A percentile compares a stretch with the other conserved stretches of the same genome.
Evolutionary conservation across 2,797 vertebrate species (phyloP).

Genomic region (Lophius americanus): DNA sequence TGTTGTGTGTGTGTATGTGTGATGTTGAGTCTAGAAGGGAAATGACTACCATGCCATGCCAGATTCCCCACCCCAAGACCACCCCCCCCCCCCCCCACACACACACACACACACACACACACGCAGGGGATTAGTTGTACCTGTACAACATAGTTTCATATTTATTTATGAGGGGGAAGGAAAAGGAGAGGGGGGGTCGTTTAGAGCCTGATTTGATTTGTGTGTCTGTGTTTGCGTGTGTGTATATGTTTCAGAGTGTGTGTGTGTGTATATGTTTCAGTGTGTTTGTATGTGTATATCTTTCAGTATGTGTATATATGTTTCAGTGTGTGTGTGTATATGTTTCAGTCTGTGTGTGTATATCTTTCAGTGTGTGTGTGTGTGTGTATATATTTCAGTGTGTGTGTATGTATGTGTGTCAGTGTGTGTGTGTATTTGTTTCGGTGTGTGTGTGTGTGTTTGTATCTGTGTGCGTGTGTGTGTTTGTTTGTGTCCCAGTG

Average conservation of each 20-base stretch:
- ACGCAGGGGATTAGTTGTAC: constrained; percentile 68
- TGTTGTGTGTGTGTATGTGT: constrained; percentile 61
- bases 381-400: no score
- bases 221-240: constrained; percentile 16
- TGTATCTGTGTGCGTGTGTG: no score
- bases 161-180: constrained; percentile 71
- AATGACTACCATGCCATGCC: constrained; percentile 76
- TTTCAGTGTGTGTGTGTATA: no score
- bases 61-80: constrained; percentile 42
- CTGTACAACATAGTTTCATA: constrained; percentile 70
- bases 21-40: constrained; percentile 82
- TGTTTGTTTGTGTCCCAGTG: no score
- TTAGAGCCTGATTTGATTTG: constrained; percentile 64
- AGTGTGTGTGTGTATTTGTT: no score
- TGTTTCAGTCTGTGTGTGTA: no score
- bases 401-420: no score
- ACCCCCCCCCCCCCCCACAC: constrained; percentile 21
- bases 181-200: constrained; percentile 56
- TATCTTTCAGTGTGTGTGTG: no score
- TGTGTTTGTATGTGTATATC: no score
- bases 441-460: no score
- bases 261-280: no score
- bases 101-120: constrained; percentile 37
- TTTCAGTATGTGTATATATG: no score
- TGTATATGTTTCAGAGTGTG: neutral